Evolutionary conservation across 2,113 vertebrate species (phyloP).

Genomic region (Cyphomyrus discorhynchus): DNA sequence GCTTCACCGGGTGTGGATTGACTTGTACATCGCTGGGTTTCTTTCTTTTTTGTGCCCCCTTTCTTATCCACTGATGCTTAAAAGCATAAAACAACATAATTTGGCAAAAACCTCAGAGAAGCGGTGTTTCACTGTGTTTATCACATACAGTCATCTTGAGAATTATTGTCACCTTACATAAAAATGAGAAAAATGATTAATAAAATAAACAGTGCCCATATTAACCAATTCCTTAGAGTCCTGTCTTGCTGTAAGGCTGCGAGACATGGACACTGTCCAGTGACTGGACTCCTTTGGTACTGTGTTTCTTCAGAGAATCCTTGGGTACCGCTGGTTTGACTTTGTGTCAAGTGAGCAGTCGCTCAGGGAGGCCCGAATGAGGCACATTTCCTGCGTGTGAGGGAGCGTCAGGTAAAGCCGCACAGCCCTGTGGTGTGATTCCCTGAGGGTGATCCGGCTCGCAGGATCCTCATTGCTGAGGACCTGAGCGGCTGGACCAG

Average conservation of each 20-base stretch:
- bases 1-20: constrained; percentile 6
- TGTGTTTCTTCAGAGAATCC: not conserved
- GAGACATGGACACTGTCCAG: not conserved
- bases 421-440: not conserved
- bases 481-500: not conserved
- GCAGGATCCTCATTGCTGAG: not conserved
- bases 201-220: not conserved
- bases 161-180: not conserved
- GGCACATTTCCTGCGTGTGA: not conserved
- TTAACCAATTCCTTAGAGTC: not conserved
- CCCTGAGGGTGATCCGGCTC: not conserved
- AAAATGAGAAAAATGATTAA: not conserved
- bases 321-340: not conserved
- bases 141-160: not conserved
- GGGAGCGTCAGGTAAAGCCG: not conserved
- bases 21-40: constrained; percentile 16
- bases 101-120: not conserved
- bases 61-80: not conserved
- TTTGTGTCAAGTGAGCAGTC: not conserved
- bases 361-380: not conserved
- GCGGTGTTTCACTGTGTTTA: not conserved
- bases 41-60: not conserved
- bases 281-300: not conserved
- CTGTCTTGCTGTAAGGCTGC: not conserved
- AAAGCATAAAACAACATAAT: not conserved